phyloP scores from a whole-genome alignment of 2,888 invertebrate species.

The Lymantria monacha region DNA sequence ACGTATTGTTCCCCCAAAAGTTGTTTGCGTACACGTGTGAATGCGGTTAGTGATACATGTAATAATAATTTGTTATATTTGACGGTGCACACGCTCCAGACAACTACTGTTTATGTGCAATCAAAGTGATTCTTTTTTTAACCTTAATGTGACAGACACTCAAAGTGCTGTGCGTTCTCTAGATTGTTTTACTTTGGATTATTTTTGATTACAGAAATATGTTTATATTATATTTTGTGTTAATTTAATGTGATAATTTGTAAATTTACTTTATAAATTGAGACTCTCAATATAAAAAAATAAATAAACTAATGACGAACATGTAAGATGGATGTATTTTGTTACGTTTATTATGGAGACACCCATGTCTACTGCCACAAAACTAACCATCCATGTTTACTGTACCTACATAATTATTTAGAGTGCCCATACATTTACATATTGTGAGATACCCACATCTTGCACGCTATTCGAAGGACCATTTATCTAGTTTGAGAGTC shows the following conservation, averaged over 20 bases:
- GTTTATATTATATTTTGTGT: conserved; percentile 80
- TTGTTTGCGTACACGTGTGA: conserved; percentile 47
- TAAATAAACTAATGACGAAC: conserved; percentile 20
- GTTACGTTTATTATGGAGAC: conserved; percentile 27
- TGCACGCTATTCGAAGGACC: conserved; percentile 66
- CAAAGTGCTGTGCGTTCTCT: conserved; percentile 72
- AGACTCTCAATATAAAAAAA: conserved; percentile 50
- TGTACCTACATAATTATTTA: conserved; percentile 37
- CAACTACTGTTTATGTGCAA: conserved; percentile 69
- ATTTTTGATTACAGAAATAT: conserved; percentile 73
- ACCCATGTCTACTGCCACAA: conserved; percentile 22
- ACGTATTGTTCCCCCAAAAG: conserved; percentile 23
- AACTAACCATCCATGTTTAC: conserved; percentile 38
- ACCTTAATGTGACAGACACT: conserved; percentile 67
- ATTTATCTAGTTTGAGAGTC: conserved; percentile 63
- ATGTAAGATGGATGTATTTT: conserved; percentile 33
- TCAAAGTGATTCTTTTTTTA: conserved; percentile 65
- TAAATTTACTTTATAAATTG: conserved; percentile 70
- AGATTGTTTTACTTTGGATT: conserved; percentile 71
- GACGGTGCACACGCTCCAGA: conserved; percentile 51
- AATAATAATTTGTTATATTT: conserved; percentile 47
- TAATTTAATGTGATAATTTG: conserved; percentile 81
- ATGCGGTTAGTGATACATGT: conserved; percentile 63
- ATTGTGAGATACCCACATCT: conserved; percentile 30
- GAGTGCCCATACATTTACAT: conserved; percentile 41